phyloP scores from a whole-genome alignment of 2,797 vertebrate species.

The Adelosebastes latens region DNA sequence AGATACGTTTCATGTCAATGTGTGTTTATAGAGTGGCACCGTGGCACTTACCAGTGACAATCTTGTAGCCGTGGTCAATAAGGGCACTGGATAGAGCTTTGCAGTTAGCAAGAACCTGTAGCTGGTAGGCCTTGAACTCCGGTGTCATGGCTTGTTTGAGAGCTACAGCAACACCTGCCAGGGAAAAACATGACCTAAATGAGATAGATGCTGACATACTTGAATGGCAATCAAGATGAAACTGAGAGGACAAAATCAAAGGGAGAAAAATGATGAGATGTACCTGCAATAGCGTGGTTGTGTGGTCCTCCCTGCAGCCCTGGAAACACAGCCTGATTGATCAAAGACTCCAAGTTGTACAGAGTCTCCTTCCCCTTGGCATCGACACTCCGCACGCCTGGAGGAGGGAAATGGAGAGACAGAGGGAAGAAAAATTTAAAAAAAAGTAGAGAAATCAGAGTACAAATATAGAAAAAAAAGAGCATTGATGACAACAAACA shows the following conservation, averaged over 20 bases:
- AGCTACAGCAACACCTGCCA: constrained; percentile 91
- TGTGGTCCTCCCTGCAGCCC: constrained; percentile 98
- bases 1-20: background rate
- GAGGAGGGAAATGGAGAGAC: background rate
- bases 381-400: constrained; percentile 90
- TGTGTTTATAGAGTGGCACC: background rate
- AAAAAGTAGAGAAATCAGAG: background rate
- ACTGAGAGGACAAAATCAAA: background rate
- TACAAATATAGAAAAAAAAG: background rate
- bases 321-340: constrained; percentile 96
- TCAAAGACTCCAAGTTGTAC: constrained; percentile 92
- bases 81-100: constrained; percentile 81
- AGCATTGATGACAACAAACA: background rate
- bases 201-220: background rate
- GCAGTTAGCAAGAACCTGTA: constrained; percentile 92
- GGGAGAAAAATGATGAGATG: background rate
- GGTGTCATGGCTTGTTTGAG: constrained; percentile 92
- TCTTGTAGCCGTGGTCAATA: constrained; percentile 87
- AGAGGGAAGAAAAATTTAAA: background rate
- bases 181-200: background rate
- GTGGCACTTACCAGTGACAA: constrained; percentile 88
- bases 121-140: constrained; percentile 93
- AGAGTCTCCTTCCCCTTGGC: constrained; percentile 91
- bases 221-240: background rate
- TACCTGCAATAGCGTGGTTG: constrained; percentile 98